Conservation (phyloP, 2,113 vertebrate genomes). For the Geococcyx californianus region DNA sequence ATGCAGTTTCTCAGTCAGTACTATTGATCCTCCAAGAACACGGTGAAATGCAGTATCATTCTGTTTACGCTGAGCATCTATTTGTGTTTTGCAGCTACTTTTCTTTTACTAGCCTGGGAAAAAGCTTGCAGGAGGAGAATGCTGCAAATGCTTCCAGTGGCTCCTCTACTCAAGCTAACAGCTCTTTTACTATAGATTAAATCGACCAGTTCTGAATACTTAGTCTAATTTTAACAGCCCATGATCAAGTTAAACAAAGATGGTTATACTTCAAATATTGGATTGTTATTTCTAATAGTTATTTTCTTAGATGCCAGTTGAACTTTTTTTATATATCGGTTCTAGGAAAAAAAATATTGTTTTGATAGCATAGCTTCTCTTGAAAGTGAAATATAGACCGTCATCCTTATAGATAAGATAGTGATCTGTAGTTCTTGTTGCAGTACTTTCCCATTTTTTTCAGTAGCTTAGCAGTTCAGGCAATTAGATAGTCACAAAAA, state of each 20-base stretch:
- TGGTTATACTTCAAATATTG: not conserved
- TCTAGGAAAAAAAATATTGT: not conserved
- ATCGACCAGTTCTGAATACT: not conserved
- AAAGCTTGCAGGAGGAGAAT: not conserved
- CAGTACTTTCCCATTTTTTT: not conserved
- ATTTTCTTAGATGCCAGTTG: not conserved
- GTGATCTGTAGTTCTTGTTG: not conserved
- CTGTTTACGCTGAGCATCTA: not conserved
- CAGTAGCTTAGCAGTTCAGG: not conserved
- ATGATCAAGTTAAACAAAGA: not conserved
- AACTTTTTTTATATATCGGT: not conserved
- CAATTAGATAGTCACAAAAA: not conserved
- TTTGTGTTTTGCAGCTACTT: not conserved
- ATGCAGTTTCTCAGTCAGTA: not conserved
- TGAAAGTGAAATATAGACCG: not conserved
- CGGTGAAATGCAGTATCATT: not conserved
- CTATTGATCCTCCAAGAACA: not conserved
- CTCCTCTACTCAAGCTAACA: not conserved
- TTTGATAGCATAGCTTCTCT: not conserved
- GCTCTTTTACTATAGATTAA: not conserved
- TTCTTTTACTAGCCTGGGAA: not conserved
- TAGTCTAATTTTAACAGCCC: not conserved
- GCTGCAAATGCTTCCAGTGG: not conserved
- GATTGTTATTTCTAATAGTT: not conserved
- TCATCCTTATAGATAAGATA: not conserved